A percentile compares a stretch with the other conserved stretches of the same genome.
Conservation (phyloP, 2,888 invertebrate genomes). For the Zelleria hepariella region DNA sequence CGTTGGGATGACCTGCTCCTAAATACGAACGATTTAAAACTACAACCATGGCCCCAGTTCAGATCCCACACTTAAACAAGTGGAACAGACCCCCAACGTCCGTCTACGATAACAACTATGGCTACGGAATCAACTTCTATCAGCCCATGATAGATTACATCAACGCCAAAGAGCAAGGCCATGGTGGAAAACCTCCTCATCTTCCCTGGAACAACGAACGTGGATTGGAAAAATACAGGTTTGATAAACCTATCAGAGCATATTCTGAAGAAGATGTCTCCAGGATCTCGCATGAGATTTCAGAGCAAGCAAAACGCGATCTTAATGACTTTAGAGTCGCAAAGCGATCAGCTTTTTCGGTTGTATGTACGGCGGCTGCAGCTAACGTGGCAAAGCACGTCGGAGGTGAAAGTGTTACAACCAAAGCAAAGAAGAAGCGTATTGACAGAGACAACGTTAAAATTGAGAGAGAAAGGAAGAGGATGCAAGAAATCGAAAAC, state of each 20-base stretch:
- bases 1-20: slow-evolving; percentile 25
- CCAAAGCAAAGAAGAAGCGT: slow-evolving; percentile 62
- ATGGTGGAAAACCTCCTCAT: slow-evolving; percentile 70
- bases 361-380: slow-evolving; percentile 74
- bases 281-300: slow-evolving; percentile 76
- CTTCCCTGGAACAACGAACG: slow-evolving; percentile 82
- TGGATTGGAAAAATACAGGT: slow-evolving; percentile 77
- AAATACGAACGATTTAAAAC: slow-evolving; percentile 37
- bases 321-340: slow-evolving; percentile 72
- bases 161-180: slow-evolving; percentile 75
- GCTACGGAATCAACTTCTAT: slow-evolving; percentile 87
- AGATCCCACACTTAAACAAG: slow-evolving; percentile 54
- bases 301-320: slow-evolving; percentile 78
- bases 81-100: slow-evolving; percentile 75
- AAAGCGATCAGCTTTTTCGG: slow-evolving; percentile 74
- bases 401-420: slow-evolving; percentile 61
- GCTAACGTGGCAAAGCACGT: slow-evolving; percentile 77
- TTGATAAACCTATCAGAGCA: slow-evolving; percentile 73
- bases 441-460: slow-evolving; percentile 46
- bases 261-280: slow-evolving; percentile 79
- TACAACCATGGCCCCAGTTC: slow-evolving; percentile 52
- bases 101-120: slow-evolving; percentile 87
- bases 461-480: slow-evolving; percentile 57
- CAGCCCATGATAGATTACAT: slow-evolving; percentile 91
- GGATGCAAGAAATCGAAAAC: slow-evolving; percentile 53